Base-by-base conservation (phyloP, 1,140 invertebrate species). In the Temnothorax curvispinosus region DNA sequence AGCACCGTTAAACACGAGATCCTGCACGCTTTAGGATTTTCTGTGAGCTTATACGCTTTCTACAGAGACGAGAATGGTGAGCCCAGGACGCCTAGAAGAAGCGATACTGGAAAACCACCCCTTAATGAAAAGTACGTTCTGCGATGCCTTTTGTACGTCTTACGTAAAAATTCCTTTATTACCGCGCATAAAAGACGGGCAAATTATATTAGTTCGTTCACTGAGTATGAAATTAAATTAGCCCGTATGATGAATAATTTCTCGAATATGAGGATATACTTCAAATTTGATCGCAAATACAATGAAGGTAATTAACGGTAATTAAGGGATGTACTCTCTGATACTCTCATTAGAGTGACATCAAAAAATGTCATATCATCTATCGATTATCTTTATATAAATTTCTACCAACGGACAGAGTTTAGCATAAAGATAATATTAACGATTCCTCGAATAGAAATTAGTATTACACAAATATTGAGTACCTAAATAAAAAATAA, bases 1-100 rank as follows among this genome's bases (percentile, higher is more conserved):
- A 99, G 99, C 35, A 99, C 99, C 0, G 98, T 99, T 0, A 99
- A 99, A 95, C 99, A 99, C 95, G 99, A 99, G 95, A 99, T 99
- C 93, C 96, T 99, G 0, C 99, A 99, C 96, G 99, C 99, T 0
- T 95, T 99, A 50, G 99, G 99, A 1, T 99, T 99, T 96, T 99
- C 99, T 9, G 98, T 99, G 0, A 99, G 98, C 69, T 96, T 99
- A 13, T 99, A 98, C 94, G 99, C 99, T 0, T 99, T 99, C 95
- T 99, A 98, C 95, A 95, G 98, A 90, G 98, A 99, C 94, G 96
- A 97, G 65, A 95, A 97, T 54, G 99, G 99, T 0, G 96, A 97
- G 44, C 99, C 99, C 0, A 95, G 99, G 18, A 99, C 98, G 0
- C 96, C 96, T 18, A 95, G 99, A 72, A 95, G 97, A 64, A 96